Conservation (phyloP, 1,140 invertebrate species). For the Branchinecta lynchi region DNA sequence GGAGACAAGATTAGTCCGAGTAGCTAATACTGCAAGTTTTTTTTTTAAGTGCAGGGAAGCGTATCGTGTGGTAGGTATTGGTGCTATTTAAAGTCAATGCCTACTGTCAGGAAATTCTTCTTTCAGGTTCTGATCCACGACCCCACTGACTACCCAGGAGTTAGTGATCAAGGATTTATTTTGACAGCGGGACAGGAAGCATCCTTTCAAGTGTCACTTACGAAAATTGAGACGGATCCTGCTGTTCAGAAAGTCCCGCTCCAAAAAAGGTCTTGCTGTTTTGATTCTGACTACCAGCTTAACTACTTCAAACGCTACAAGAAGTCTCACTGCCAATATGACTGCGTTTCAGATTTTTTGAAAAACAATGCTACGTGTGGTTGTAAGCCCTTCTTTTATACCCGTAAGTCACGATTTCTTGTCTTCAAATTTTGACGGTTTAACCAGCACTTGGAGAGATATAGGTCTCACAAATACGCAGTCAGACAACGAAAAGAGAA, state of each 20-base stretch:
- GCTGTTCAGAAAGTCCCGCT: neutral
- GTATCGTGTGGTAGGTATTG: no score
- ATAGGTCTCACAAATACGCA: no score
- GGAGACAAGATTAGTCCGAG: no score
- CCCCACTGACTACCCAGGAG: neutral
- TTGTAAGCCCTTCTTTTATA: neutral
- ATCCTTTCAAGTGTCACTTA: neutral
- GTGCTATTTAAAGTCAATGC: no score
- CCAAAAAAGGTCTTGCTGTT: neutral
- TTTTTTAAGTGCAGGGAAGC: no score
- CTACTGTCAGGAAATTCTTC: neutral
- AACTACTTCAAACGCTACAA: neutral
- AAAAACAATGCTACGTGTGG: neutral
- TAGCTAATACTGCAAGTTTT: no score
- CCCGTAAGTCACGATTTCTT: neutral
- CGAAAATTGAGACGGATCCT: neutral
- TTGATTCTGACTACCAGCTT: neutral
- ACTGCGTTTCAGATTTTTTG: neutral
- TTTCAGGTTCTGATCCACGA: neutral
- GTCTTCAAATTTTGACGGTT: no score
- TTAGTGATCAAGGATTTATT: neutral
- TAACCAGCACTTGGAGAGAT: no score
- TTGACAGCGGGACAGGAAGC: neutral
- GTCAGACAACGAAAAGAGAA: no score
- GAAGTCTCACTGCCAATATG: neutral